Evolutionary conservation across 2,797 vertebrate genomes (phyloP).

Genomic region (Cryptoprocta ferox): DNA sequence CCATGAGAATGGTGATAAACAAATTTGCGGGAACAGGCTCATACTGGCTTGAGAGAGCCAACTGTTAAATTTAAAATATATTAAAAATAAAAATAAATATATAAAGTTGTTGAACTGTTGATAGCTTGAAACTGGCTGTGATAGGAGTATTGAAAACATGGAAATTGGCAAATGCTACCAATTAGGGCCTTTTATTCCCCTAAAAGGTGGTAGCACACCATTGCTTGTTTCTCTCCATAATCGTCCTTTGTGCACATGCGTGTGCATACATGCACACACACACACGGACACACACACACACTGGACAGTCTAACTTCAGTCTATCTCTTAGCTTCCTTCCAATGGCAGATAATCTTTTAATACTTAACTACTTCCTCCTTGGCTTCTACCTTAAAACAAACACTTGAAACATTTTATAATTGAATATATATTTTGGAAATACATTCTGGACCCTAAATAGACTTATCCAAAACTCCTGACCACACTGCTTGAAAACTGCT

Average conservation of each 20-base stretch:
- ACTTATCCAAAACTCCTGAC: not conserved
- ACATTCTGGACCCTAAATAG: not conserved
- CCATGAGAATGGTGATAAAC: conserved; percentile 18
- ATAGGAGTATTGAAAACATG: not conserved
- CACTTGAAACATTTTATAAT: not conserved
- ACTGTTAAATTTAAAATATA: conserved; percentile 44
- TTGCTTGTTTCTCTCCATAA: not conserved
- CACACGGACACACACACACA: not conserved
- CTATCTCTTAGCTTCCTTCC: not conserved
- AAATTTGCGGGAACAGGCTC: not conserved
- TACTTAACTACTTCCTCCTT: not conserved
- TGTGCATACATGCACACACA: accelerated
- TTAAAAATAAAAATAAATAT: conserved; percentile 20
- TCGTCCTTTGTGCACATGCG: no score
- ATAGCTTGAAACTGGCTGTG: not conserved
- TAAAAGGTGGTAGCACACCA: not conserved
- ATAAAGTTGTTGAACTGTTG: conserved; percentile 10
- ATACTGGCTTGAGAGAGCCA: not conserved
- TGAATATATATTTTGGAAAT: conserved; percentile 9
- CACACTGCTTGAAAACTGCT: not conserved
- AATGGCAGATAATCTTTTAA: not conserved
- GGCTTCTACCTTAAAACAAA: not conserved
- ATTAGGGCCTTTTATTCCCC: not conserved
- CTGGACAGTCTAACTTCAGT: not conserved
- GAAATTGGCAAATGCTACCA: conserved; percentile 21